These are phyloP conservation scores for Andrena minutula DNA, from an alignment of 2,888 invertebrate genomes.

Conservation along the genomic window DNA sequence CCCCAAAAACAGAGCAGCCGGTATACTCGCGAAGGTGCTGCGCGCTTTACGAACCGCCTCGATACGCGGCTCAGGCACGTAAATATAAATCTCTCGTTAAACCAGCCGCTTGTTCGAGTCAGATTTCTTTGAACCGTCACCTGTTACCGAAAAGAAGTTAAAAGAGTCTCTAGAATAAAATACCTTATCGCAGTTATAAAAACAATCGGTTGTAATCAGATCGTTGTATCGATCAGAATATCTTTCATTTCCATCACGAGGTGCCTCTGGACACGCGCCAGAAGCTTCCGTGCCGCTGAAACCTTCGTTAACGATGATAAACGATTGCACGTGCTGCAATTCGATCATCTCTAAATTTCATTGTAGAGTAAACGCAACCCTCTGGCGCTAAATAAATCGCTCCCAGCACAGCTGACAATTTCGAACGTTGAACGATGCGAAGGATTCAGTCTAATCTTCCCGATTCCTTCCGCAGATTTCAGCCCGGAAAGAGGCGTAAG, in stretches of 20 bases:
- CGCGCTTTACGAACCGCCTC: slow-evolving; percentile 41
- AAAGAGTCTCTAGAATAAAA: no score
- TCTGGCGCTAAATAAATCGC: background rate
- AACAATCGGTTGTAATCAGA: slow-evolving; percentile 10
- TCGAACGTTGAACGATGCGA: background rate
- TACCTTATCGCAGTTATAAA: background rate
- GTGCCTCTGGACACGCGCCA: slow-evolving; percentile 53
- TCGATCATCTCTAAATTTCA: slow-evolving; percentile 30
- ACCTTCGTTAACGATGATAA: slow-evolving; percentile 50
- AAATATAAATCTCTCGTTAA: slow-evolving; percentile 11
- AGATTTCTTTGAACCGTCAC: background rate
- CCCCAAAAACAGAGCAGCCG: slow-evolving; percentile 74
- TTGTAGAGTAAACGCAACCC: background rate
- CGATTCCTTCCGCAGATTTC: slow-evolving; percentile 72
- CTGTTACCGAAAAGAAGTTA: no score
- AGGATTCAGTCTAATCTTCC: background rate
- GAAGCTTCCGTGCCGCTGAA: slow-evolving; percentile 29
- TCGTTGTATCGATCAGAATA: slow-evolving; percentile 42
- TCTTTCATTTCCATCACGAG: slow-evolving; percentile 47
- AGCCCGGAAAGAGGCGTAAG: slow-evolving; percentile 79
- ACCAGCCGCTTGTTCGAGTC: background rate
- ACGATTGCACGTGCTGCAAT: slow-evolving; percentile 39
- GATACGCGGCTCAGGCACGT: slow-evolving; percentile 23
- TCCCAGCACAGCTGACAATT: background rate
- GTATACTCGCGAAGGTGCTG: slow-evolving; percentile 61